phyloP scores from a whole-genome alignment of 2,113 vertebrate genomes.

The Onychostoma macrolepis region DNA sequence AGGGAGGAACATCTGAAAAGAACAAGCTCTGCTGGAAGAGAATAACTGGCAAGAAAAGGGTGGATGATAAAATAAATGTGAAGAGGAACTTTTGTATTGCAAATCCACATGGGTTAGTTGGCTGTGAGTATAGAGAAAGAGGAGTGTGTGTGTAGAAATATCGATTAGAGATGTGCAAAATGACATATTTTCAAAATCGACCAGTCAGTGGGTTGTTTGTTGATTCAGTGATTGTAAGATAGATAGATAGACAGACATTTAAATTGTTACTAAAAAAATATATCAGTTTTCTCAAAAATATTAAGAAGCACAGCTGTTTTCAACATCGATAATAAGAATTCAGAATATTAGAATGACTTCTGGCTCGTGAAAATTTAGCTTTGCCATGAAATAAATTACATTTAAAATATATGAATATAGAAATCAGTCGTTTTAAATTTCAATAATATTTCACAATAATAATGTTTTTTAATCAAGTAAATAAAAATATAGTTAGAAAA shows the following conservation, averaged over 20 bases:
- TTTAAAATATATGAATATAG: not conserved
- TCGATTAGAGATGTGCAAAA: conserved; percentile 13
- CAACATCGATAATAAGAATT: too few species aligned
- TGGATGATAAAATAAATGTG: conserved; percentile 20
- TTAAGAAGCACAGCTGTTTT: too few species aligned
- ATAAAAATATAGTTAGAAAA: too few species aligned
- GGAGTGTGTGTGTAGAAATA: not conserved
- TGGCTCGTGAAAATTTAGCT: too few species aligned
- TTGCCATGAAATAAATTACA: not conserved
- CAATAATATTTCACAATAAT: not conserved
- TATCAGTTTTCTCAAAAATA: too few species aligned
- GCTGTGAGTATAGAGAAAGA: conserved; percentile 18
- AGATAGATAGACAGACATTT: too few species aligned
- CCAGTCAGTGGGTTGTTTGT: not conserved
- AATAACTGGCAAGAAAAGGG: conserved; percentile 36
- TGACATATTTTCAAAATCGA: not conserved
- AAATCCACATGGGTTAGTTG: conserved; percentile 19
- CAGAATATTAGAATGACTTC: too few species aligned
- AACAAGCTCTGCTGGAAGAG: conserved; percentile 17
- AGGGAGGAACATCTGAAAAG: conserved; percentile 9
- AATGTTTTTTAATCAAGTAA: not conserved
- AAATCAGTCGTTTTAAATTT: not conserved
- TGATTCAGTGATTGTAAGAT: too few species aligned
- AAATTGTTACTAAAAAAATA: too few species aligned
- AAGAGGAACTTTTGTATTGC: conserved; percentile 38